Conservation (phyloP, 2,888 invertebrate genomes). For the Parnassius apollo region DNA sequence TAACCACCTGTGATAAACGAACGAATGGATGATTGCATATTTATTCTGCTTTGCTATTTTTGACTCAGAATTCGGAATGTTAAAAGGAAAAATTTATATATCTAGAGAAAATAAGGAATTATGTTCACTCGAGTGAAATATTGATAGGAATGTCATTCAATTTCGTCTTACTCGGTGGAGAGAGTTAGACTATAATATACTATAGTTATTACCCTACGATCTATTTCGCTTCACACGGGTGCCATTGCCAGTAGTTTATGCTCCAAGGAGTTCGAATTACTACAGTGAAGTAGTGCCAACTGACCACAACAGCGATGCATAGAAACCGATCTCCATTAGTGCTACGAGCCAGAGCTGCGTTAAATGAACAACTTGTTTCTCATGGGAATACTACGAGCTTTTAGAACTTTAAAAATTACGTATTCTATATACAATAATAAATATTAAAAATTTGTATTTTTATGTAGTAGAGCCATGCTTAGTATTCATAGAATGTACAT, state of each 20-base stretch:
- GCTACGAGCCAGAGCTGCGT: not conserved
- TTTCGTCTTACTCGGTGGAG: slow-evolving; percentile 1
- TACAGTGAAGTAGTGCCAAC: slow-evolving; percentile 14
- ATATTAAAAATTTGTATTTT: too few species aligned
- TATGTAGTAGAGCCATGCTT: too few species aligned
- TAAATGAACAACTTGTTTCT: slow-evolving; percentile 9
- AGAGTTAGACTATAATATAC: slow-evolving; percentile 1
- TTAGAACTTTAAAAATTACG: not conserved
- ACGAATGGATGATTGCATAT: too few species aligned
- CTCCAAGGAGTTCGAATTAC: slow-evolving; percentile 10
- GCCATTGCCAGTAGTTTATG: slow-evolving; percentile 8
- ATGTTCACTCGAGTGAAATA: too few species aligned
- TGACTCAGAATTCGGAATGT: too few species aligned
- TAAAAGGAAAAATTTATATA: too few species aligned
- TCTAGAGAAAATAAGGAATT: too few species aligned
- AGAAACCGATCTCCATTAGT: slow-evolving; percentile 5
- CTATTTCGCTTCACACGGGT: not conserved
- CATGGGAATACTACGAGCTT: not conserved
- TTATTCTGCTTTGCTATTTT: too few species aligned
- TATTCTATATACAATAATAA: too few species aligned
- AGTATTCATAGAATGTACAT: too few species aligned
- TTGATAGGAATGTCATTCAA: too few species aligned
- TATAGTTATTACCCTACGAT: not conserved
- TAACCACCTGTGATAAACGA: too few species aligned
- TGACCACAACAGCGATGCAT: slow-evolving; percentile 15